Evolutionary conservation across 2,797 vertebrate genomes (phyloP).

Genomic region (Monodelphis domestica): DNA sequence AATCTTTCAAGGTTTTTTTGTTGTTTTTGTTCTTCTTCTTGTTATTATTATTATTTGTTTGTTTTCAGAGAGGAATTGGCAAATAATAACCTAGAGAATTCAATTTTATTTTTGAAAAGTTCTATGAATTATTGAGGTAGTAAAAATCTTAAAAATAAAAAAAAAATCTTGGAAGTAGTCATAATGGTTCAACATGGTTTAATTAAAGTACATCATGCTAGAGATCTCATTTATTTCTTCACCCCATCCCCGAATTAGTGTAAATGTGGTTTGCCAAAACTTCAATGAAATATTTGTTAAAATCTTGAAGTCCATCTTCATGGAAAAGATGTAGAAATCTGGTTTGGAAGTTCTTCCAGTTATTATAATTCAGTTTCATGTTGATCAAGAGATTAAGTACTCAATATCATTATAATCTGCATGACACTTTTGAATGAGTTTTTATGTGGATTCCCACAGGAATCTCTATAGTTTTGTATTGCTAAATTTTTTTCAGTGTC

Average conservation of each 20-base stretch:
- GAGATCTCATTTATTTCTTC: not conserved
- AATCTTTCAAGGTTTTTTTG: too few species aligned
- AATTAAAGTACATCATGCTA: accelerated
- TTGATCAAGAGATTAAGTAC: not conserved
- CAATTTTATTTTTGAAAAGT: not conserved
- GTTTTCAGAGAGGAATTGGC: not conserved
- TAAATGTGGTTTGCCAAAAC: not conserved
- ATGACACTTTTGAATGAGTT: not conserved
- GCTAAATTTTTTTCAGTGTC: not conserved
- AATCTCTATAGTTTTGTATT: not conserved
- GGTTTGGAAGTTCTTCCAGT: not conserved
- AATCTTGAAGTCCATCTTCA: not conserved
- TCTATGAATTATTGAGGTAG: not conserved
- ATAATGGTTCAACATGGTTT: not conserved
- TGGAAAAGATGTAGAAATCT: not conserved
- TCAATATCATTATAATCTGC: not conserved
- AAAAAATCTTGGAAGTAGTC: too few species aligned
- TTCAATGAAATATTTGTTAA: not conserved
- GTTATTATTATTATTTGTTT: too few species aligned
- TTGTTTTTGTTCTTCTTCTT: too few species aligned
- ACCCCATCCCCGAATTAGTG: too few species aligned
- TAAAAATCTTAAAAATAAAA: too few species aligned
- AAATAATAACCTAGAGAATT: not conserved
- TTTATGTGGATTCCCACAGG: not conserved
- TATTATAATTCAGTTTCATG: not conserved